A percentile compares a stretch with the other conserved stretches of the same genome.
phyloP scores from a whole-genome alignment of 2,113 vertebrate genomes.

The Lycaon pictus region DNA sequence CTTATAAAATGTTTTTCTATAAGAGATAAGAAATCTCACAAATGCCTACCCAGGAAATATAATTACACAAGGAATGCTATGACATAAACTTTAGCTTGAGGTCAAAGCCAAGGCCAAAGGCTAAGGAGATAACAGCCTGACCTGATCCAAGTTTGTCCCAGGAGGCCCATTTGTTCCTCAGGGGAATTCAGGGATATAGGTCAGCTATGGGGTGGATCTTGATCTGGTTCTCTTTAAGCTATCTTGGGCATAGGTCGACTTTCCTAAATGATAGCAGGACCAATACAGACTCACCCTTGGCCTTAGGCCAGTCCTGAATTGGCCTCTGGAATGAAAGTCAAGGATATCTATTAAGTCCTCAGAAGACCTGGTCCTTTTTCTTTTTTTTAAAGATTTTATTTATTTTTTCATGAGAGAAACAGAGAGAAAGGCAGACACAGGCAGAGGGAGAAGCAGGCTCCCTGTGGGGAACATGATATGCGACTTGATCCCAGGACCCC shows the following conservation, averaged over 20 bases:
- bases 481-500: too few relatives aligned
- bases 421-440: too few relatives aligned
- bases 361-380: background rate
- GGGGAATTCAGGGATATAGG: background rate
- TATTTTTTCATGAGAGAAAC: too few relatives aligned
- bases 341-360: background rate
- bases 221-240: constrained; percentile 14
- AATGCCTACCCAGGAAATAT: background rate
- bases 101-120: constrained; percentile 15
- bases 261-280: background rate
- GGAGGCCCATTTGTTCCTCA: constrained; percentile 21
- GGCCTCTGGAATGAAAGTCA: background rate
- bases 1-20: constrained; percentile 8
- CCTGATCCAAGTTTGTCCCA: background rate
- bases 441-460: too few relatives aligned
- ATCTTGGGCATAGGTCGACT: background rate
- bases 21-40: constrained; percentile 42
- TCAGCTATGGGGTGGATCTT: constrained; percentile 26
- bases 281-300: background rate
- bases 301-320: background rate
- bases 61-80: constrained; percentile 10
- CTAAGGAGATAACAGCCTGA: background rate
- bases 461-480: too few relatives aligned
- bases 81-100: background rate
- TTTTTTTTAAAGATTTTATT: too few relatives aligned